Conservation (phyloP, 2,888 invertebrate species). For the Atethmia centrago region DNA sequence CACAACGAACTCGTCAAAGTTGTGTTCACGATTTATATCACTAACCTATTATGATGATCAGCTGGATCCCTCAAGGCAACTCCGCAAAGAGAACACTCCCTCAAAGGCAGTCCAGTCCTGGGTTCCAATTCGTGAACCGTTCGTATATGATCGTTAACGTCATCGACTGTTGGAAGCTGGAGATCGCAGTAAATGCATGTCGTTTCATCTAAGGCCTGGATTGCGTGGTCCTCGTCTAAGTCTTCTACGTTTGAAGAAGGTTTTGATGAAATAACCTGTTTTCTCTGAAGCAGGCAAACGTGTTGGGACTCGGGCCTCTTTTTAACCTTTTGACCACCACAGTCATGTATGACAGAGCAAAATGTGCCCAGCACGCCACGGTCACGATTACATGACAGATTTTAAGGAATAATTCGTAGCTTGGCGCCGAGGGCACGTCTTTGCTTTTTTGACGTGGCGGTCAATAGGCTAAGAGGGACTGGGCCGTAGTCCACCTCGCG, state of each 20-base stretch:
- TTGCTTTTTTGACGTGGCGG: too few species aligned
- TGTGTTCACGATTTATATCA: not conserved
- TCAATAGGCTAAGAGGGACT: too few species aligned
- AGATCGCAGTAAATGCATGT: constrained; percentile 80
- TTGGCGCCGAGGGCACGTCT: too few species aligned
- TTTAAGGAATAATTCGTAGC: too few species aligned
- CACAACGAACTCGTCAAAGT: too few species aligned
- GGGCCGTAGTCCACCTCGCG: too few species aligned
- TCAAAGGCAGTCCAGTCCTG: constrained; percentile 71
- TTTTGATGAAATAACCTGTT: not conserved
- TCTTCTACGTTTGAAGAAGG: constrained; percentile 60
- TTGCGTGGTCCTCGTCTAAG: constrained; percentile 74
- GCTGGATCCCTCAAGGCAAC: constrained; percentile 75
- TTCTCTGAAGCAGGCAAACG: not conserved
- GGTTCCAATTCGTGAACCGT: constrained; percentile 79
- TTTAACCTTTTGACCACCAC: too few species aligned
- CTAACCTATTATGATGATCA: constrained; percentile 79
- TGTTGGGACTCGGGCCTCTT: too few species aligned
- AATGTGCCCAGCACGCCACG: too few species aligned
- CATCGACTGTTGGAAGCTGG: constrained; percentile 71
- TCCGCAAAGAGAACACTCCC: constrained; percentile 81
- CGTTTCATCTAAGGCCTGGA: constrained; percentile 80
- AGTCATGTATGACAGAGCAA: too few species aligned
- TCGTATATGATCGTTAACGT: constrained; percentile 76
- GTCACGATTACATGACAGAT: too few species aligned